phyloP scores from a whole-genome alignment of 1,140 invertebrate species.

The Drosophila triauraria region DNA sequence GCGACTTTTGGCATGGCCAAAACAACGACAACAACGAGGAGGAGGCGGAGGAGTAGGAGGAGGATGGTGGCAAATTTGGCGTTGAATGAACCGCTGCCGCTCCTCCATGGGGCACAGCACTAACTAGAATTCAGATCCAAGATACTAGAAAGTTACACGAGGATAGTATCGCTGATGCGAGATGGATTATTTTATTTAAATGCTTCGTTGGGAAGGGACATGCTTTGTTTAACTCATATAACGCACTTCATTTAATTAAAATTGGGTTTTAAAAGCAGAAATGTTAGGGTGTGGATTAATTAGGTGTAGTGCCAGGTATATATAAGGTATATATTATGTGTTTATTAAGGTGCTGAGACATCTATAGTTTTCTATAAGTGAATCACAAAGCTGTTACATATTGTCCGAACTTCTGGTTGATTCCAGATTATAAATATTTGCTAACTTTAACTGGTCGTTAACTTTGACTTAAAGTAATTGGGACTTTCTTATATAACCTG shows the following conservation, averaged over 20 bases:
- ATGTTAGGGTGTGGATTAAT: background rate
- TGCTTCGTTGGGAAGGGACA: background rate
- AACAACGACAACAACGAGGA: conserved; percentile 24
- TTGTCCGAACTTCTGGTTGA: too few relatives aligned
- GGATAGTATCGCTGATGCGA: conserved; percentile 5
- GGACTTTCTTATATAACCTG: background rate
- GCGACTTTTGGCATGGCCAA: conserved; percentile 64
- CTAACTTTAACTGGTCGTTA: background rate
- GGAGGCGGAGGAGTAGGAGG: too few relatives aligned
- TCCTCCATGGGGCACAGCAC: background rate
- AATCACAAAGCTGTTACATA: too few relatives aligned
- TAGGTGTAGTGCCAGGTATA: background rate
- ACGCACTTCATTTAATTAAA: conserved; percentile 15
- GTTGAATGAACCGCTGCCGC: conserved; percentile 43
- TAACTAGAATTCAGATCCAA: conserved; percentile 2
- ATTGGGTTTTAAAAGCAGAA: background rate
- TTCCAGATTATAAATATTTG: too few relatives aligned
- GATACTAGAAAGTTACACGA: background rate
- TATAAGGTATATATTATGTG: background rate
- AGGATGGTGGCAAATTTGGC: conserved; percentile 55
- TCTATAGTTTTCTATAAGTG: too few relatives aligned
- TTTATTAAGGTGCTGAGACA: too few relatives aligned
- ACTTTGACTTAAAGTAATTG: background rate
- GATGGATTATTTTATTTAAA: background rate
- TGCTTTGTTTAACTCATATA: conserved; percentile 13